Percentiles rank a stretch among this genome's conserved stretches.
Conservation (phyloP, 2,797 vertebrate genomes). For the Denticeps clupeoides region DNA sequence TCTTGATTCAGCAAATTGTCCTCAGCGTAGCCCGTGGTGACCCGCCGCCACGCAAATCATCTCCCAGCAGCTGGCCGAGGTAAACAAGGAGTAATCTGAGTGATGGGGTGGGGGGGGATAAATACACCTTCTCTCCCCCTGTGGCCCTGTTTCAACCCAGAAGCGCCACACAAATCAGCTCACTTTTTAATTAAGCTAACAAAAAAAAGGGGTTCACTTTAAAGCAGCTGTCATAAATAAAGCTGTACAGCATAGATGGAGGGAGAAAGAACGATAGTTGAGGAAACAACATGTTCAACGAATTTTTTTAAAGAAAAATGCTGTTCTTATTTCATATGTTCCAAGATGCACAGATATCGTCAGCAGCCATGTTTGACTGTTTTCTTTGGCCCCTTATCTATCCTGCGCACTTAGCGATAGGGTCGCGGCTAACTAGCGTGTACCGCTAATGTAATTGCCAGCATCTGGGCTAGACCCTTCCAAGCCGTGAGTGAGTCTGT, state of each 20-base stretch:
- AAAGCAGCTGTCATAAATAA: too few relatives aligned
- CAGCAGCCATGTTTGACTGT: neutral
- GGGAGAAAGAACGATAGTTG: too few relatives aligned
- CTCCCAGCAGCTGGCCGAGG: conserved; percentile 72
- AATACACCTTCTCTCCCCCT: neutral
- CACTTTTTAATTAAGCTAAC: too few relatives aligned
- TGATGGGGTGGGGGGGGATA: conserved; percentile 41
- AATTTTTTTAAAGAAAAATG: too few relatives aligned
- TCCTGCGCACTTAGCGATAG: neutral
- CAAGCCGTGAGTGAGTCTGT: conserved; percentile 68
- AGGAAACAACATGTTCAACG: too few relatives aligned
- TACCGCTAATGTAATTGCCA: conserved; percentile 64
- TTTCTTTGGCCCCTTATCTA: neutral
- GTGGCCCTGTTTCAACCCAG: too few relatives aligned
- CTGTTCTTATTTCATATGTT: neutral
- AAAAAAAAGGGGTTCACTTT: too few relatives aligned
- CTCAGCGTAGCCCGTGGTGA: conserved; percentile 74
- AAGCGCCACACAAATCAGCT: too few relatives aligned
- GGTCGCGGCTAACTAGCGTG: conserved; percentile 19
- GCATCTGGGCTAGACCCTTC: conserved; percentile 56
- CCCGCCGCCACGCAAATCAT: conserved; percentile 73
- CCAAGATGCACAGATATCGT: neutral
- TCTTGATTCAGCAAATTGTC: conserved; percentile 81
- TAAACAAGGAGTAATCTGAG: conserved; percentile 58
- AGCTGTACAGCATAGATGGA: too few relatives aligned